These are phyloP conservation scores for Sebastes aleutianus DNA, from an alignment of 2,797 vertebrate genomes.

Conservation along the genomic window DNA sequence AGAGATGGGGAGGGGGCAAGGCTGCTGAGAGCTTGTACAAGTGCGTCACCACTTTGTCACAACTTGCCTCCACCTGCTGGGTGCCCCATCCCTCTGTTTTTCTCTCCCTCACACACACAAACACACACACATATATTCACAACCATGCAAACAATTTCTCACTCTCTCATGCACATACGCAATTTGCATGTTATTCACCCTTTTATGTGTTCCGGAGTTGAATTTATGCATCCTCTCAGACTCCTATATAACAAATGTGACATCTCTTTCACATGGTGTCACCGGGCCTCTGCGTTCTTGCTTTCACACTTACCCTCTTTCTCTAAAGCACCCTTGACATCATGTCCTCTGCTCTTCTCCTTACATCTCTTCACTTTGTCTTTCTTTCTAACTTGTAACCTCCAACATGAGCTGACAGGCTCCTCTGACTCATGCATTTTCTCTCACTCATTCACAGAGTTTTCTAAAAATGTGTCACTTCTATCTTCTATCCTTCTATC, in stretches of 20 bases:
- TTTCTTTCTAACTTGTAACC: not conserved
- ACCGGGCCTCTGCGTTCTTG: not conserved
- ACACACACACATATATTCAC: not conserved
- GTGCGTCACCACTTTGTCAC: slow-evolving; percentile 72
- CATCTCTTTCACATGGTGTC: not conserved
- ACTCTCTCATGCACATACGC: slow-evolving; percentile 27
- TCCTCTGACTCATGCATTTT: not conserved
- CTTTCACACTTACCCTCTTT: slow-evolving; percentile 36
- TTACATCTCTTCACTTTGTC: not conserved
- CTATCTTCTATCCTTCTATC: not conserved
- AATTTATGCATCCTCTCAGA: slow-evolving; percentile 4
- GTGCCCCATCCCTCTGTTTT: not conserved
- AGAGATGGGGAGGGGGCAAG: slow-evolving; percentile 26
- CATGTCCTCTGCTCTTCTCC: slow-evolving; percentile 3
- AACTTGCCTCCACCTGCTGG: slow-evolving; percentile 61
- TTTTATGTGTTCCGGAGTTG: not conserved
- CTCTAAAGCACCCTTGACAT: slow-evolving; percentile 3
- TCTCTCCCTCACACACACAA: not conserved
- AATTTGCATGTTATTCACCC: slow-evolving; percentile 36
- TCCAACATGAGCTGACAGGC: not conserved
- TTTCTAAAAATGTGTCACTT: not conserved
- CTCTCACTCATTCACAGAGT: slow-evolving; percentile 8
- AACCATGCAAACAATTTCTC: slow-evolving; percentile 14
- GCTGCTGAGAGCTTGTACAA: slow-evolving; percentile 47
- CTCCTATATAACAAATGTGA: not conserved